phyloP scores from a whole-genome alignment of 2,113 vertebrate species.

The Buteo buteo region DNA sequence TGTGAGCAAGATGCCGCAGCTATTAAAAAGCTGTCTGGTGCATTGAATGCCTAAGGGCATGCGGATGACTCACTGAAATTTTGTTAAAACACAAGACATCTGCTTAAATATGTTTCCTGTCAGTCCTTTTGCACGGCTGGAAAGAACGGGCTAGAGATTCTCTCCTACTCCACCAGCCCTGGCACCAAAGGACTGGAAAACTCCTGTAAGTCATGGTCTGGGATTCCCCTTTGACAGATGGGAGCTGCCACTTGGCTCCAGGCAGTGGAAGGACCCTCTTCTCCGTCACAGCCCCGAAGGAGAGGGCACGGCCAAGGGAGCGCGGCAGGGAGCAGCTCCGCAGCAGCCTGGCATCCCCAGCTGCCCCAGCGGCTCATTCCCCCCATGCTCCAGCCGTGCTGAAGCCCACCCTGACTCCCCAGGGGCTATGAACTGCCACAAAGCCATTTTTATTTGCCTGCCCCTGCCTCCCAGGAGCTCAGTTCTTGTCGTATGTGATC shows the following conservation, averaged over 20 bases:
- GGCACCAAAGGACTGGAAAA: constrained; percentile 26
- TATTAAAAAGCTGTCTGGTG: constrained; percentile 5
- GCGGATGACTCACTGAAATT: constrained; percentile 4
- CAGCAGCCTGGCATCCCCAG: not conserved
- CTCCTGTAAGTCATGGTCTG: not conserved
- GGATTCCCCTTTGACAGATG: not conserved
- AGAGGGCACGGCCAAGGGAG: not conserved
- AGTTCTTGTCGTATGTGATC: not conserved
- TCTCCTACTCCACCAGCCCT: not conserved
- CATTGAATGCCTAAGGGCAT: not conserved
- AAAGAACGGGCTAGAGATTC: not conserved
- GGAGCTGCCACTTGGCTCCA: not conserved
- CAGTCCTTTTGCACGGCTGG: not conserved
- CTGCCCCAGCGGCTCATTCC: not conserved
- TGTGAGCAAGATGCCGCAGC: not conserved
- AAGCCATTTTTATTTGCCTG: not conserved
- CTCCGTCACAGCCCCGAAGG: not conserved
- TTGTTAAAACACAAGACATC: constrained; percentile 17
- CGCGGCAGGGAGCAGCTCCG: not conserved
- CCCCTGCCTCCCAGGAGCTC: not conserved
- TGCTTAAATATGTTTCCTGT: constrained; percentile 36
- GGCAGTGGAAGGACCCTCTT: not conserved
- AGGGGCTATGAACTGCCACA: not conserved
- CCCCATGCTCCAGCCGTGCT: not conserved
- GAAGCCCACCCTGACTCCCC: not conserved